Percentiles rank a stretch among this genome's conserved stretches.
These are phyloP conservation scores for Sminthurides bifidus DNA, from an alignment of 1,140 invertebrate species.

Conservation along the genomic window DNA sequence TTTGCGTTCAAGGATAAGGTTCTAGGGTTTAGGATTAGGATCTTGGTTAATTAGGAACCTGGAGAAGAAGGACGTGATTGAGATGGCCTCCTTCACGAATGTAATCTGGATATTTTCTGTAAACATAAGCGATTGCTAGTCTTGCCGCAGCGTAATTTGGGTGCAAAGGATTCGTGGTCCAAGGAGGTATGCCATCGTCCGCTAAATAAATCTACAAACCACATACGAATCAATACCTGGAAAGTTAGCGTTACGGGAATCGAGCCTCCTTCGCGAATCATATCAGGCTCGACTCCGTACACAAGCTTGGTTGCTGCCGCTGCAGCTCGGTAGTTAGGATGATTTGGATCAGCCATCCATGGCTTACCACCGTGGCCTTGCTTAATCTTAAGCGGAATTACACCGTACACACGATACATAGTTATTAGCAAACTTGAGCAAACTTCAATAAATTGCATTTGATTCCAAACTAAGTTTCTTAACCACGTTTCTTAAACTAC, in stretches of 20 bases:
- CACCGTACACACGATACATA: not conserved
- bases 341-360: conserved; percentile 84
- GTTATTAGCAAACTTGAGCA: not conserved
- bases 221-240: conserved; percentile 34
- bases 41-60: conserved; percentile 38
- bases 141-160: conserved; percentile 80
- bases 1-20: no score
- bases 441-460: not conserved
- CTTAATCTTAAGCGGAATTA: conserved; percentile 37
- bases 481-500: not conserved
- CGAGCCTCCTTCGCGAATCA: conserved; percentile 88
- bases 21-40: no score
- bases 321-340: conserved; percentile 84
- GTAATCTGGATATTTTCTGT: conserved; percentile 83
- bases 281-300: conserved; percentile 82
- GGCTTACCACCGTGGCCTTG: conserved; percentile 68
- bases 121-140: conserved; percentile 76
- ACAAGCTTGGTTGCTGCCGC: conserved; percentile 74
- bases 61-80: conserved; percentile 75
- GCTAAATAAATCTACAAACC: conserved; percentile 42
- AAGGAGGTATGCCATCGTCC: conserved; percentile 68
- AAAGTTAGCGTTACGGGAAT: conserved; percentile 88
- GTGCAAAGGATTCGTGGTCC: conserved; percentile 84
- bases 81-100: conserved; percentile 91
- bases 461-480: not conserved